Base-by-base conservation (phyloP, 1,140 invertebrate genomes). In the Meloidogyne floridensis region DNA sequence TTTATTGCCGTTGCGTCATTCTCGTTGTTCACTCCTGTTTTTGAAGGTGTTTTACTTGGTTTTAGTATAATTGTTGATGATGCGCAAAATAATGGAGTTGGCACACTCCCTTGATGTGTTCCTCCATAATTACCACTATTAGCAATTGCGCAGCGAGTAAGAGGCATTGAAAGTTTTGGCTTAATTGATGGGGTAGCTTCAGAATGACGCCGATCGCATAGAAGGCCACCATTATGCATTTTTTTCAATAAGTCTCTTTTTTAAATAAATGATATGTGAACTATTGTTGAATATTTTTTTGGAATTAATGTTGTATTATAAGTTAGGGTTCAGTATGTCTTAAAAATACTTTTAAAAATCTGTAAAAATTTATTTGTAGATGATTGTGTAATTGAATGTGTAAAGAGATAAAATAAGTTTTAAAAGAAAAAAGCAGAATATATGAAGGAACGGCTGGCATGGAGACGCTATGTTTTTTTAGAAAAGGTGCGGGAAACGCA, bases 161-260 rank as follows among this genome's bases (percentile, higher is more conserved):
- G 59, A n/a, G 59, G 59, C 15, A 65, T 65, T n/a, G 59, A 54
- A 47, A 3, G 72, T 13, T 54, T 74, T 18, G 72, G 72, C 18
- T 74, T 74, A 6, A 74, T 74, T 54, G 72, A 74, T 15, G 8
- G 4, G 18, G n/a, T 74, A 54, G 72, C 18, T 20, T 74, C 72
- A 6, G 72, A 74, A 54, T 74, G 72, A 54, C 72, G 72, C 0
- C 72, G 18, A 15, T 74, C 43, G 15, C n/a, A 47, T 4, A 47
- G 43, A 42, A 72, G 43, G 7, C 32, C 43, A 51, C 18, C 72
- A 4, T 7, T 18, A 1, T n/a, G 43, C 72, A 74, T 74, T 65
- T 65, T n/a, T 65, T 11, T 65, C 13, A 15, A 4, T 3, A 59
- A n/a, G 6, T 5, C n/a, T 6, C 56, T n/a, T 7, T 69, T 65